Evolutionary conservation across 2,113 vertebrate species (phyloP).

Genomic region (Varanus salvator): DNA sequence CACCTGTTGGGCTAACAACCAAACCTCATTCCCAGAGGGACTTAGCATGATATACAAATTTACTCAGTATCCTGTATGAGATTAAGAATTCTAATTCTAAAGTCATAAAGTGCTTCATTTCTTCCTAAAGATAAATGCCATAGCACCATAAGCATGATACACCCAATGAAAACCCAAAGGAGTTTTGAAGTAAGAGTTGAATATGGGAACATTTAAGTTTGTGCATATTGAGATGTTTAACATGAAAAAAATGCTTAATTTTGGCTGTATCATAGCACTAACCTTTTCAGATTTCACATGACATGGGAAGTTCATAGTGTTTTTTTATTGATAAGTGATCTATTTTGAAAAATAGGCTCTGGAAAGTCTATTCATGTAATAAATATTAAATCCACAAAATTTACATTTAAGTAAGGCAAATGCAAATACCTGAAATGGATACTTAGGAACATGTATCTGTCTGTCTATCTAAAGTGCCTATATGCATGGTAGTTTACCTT

Average conservation of each 20-base stretch:
- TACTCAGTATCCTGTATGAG: background rate
- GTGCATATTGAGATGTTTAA: background rate
- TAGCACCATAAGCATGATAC: background rate
- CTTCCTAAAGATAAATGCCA: background rate
- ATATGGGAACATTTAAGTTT: background rate
- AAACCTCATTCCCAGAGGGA: too few species aligned
- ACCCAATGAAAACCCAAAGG: background rate
- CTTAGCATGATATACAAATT: too few species aligned
- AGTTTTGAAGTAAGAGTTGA: background rate
- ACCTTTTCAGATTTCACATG: background rate
- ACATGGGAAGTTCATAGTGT: background rate
- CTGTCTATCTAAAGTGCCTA: background rate
- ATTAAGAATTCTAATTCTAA: background rate
- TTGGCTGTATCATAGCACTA: background rate
- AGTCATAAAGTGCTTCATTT: too few species aligned
- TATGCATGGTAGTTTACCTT: constrained; percentile 76
- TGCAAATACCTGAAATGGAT: background rate
- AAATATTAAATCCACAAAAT: background rate
- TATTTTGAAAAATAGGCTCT: background rate
- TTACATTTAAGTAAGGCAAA: background rate
- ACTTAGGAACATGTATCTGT: accelerated
- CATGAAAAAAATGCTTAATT: background rate
- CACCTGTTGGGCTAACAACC: too few species aligned
- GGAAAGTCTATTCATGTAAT: background rate
- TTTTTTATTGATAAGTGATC: background rate